phyloP scores from a whole-genome alignment of 2,113 vertebrate genomes.

The Peromyscus maniculatus region DNA sequence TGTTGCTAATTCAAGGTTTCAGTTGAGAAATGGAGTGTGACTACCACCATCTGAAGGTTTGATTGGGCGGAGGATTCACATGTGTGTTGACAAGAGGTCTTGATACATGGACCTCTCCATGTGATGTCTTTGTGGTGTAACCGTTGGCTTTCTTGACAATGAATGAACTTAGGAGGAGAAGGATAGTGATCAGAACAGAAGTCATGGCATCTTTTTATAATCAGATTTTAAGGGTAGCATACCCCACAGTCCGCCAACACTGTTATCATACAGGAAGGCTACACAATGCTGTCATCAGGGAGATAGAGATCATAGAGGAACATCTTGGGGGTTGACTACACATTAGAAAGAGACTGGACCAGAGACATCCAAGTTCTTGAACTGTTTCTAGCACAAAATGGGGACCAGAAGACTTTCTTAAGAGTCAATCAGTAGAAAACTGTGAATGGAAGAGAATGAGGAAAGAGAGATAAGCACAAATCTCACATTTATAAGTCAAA shows the following conservation, averaged over 20 bases:
- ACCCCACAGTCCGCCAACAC: too few species aligned
- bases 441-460: not conserved
- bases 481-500: not conserved
- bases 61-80: not conserved
- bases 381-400: not conserved
- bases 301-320: not conserved
- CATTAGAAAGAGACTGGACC: not conserved
- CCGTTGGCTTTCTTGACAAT: not conserved
- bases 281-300: not conserved
- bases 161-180: not conserved
- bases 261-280: not conserved
- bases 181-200: not conserved
- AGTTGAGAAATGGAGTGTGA: not conserved
- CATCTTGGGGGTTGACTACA: not conserved
- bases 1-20: not conserved
- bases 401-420: not conserved
- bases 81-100: not conserved
- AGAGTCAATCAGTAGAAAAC: not conserved
- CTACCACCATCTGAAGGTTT: not conserved
- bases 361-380: not conserved
- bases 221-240: not conserved
- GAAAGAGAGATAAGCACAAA: not conserved
- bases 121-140: not conserved
- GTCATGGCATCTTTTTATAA: not conserved
- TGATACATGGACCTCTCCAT: not conserved